phyloP scores from a whole-genome alignment of 30 jellyfish, hydroid and myxozoan genomes.

The Aurelia coerulea region DNA sequence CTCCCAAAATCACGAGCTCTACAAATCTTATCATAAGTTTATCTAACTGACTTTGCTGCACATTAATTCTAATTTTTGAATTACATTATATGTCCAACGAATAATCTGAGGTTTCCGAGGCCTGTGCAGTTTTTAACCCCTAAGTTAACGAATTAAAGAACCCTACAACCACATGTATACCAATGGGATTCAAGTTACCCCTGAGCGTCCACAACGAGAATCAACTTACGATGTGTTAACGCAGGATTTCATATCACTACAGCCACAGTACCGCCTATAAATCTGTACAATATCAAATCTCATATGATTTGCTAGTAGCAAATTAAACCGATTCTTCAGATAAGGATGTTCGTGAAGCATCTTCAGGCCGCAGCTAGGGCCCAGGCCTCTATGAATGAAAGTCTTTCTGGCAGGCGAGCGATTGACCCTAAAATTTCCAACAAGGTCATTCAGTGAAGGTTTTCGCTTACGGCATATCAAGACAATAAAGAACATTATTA shows the following conservation, averaged over 20 bases:
- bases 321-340: neutral
- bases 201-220: neutral
- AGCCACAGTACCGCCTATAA: slow-evolving; percentile 55
- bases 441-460: no score
- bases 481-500: neutral
- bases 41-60: no score
- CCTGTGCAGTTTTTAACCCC: neutral
- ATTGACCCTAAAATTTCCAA: no score
- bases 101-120: neutral
- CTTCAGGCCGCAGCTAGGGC: no score
- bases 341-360: neutral
- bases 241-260: neutral
- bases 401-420: no score
- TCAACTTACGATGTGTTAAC: slow-evolving; percentile 36
- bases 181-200: neutral
- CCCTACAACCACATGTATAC: neutral
- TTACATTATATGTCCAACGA: neutral
- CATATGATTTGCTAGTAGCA: no score
- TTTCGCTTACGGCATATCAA: no score
- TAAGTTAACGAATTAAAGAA: neutral
- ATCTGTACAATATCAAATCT: neutral
- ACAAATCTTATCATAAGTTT: no score
- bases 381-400: no score
- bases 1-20: no score
- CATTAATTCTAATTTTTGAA: neutral